These are phyloP conservation scores for Vanessa atalanta DNA, from an alignment of 1,140 invertebrate species.

Conservation along the genomic window DNA sequence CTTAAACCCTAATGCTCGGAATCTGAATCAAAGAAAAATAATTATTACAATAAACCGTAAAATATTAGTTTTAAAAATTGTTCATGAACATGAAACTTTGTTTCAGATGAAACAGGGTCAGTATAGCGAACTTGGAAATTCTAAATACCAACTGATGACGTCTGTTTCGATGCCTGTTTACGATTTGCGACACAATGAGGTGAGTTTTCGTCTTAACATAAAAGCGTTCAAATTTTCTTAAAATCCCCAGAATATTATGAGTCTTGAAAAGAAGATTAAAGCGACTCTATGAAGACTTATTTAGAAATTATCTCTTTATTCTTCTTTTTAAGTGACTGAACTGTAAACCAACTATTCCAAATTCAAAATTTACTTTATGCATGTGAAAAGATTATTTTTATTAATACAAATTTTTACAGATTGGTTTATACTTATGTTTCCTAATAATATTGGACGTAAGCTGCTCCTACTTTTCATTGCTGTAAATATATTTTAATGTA, in stretches of 20 bases:
- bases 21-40: no score
- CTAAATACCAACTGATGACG: conserved; percentile 90
- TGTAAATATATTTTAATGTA: conserved; percentile 34
- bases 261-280: conserved; percentile 45
- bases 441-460: conserved; percentile 67
- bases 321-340: conserved; percentile 35
- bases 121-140: conserved; percentile 80
- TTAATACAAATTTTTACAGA: conserved; percentile 64
- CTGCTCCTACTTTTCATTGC: conserved; percentile 48
- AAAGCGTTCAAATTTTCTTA: conserved; percentile 15
- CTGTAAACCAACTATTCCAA: conserved; percentile 54
- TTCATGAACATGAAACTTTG: background rate
- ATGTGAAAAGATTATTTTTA: conserved; percentile 36
- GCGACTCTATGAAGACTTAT: conserved; percentile 11
- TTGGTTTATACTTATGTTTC: conserved; percentile 62
- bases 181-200: conserved; percentile 89
- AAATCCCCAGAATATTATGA: conserved; percentile 8
- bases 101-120: conserved; percentile 83
- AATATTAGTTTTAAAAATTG: background rate
- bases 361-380: conserved; percentile 67
- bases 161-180: conserved; percentile 96
- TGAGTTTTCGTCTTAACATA: conserved; percentile 77
- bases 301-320: conserved; percentile 19
- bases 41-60: no score
- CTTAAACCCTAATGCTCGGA: no score